Percentiles rank a stretch among this genome's conserved stretches.
Conservation (phyloP, 2,113 vertebrate species). For the Oreochromis spilurus region DNA sequence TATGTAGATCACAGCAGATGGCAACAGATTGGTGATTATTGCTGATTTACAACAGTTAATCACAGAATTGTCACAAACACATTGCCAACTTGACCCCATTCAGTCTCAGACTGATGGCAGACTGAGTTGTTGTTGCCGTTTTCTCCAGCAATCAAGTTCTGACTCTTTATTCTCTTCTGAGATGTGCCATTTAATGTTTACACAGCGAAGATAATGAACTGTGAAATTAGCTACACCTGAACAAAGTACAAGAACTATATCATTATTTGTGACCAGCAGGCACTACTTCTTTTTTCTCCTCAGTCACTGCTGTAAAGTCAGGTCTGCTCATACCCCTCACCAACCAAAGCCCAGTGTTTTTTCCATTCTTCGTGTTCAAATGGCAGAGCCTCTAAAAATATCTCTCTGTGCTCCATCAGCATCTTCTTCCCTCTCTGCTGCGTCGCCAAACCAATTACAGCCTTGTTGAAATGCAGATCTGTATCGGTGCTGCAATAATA, state of each 20-base stretch:
- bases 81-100: background rate
- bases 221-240: background rate
- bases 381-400: background rate
- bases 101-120: background rate
- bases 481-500: background rate
- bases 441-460: background rate
- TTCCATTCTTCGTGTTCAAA: background rate
- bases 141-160: background rate
- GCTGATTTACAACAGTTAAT: background rate
- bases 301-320: background rate
- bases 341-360: background rate
- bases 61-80: background rate
- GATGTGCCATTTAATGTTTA: background rate
- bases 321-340: background rate
- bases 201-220: background rate
- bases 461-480: conserved; percentile 27
- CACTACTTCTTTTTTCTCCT: background rate
- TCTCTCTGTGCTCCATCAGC: background rate
- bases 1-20: background rate
- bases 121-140: background rate
- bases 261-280: background rate
- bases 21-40: background rate
- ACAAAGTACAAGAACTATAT: background rate
- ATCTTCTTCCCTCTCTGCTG: background rate
- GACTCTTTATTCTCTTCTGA: background rate